Base-by-base conservation (phyloP, 2,888 invertebrate genomes). In the Cremastinae sp. region DNA sequence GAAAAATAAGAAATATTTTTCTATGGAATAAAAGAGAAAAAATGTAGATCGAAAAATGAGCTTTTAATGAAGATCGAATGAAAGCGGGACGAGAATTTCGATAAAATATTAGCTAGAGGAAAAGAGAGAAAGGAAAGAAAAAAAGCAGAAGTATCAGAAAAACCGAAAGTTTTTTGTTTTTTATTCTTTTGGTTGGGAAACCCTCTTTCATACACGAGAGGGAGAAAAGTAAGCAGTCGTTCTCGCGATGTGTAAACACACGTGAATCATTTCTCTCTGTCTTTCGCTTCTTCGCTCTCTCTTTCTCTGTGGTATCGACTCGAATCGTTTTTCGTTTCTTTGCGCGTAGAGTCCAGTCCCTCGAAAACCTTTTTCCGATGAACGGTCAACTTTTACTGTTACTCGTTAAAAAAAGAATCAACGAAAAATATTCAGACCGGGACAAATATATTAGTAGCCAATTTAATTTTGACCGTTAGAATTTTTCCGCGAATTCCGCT, bases 221-320 rank as follows among this genome's bases (percentile, higher is more conserved):
- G 53, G 70, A 62, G 53, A 62, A 70, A 61, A 70, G 70, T 61
- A 62, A 70, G 70, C 70, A 70, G 61, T 55, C 61, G 61, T 41
- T 28, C 70, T 61, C 62, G 43, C 53, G 53, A 61, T 61, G 61
- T 51, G 53, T 59, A 70, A 51, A 64, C 64, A 62, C 59, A 45
- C 69, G 61, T 62, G 62, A 62, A 62, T 62, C 62, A 49, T 62
- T 37, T 49, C 37, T 35, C 61, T 55, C 37, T 62, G 61, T 41
- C 35, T 28, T 41, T 43, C 8, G 16, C 16, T 16, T 37, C 16
- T 20, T 9, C 49, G 14, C 37, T 56, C 56, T 20, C 28, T 28
- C 5, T 28, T 28, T 5, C 5, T 28, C 28, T 28, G 28, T 28
- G 28, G 28, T 28, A 28, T 28, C 28, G 28, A 28, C 28, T 28